These are phyloP conservation scores for Trematocara variabile DNA, from an alignment of 2,113 vertebrate species.

Conservation along the genomic window DNA sequence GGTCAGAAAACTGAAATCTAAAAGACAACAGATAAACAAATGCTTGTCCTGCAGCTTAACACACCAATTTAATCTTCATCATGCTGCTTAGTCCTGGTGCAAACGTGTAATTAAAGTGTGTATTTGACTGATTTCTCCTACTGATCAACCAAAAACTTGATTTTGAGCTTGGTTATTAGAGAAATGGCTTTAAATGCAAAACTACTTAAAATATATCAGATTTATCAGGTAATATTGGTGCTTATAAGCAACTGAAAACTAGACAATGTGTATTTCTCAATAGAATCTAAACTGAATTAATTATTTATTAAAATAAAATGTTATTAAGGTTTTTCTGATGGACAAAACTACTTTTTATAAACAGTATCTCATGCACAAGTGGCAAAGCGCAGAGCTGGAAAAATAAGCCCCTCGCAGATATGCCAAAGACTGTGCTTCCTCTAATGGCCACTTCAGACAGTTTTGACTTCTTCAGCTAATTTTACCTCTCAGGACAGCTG, in stretches of 20 bases:
- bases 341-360: not conserved
- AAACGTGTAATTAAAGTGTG: not conserved
- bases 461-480: not conserved
- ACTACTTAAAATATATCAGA: not conserved
- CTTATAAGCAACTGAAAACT: not conserved
- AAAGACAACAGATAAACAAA: conserved; percentile 5
- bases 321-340: not conserved
- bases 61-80: not conserved
- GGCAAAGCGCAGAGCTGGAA: not conserved
- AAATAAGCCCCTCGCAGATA: not conserved
- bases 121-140: not conserved
- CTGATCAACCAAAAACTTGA: not conserved
- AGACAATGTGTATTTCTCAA: not conserved
- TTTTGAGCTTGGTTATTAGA: not conserved
- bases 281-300: not conserved
- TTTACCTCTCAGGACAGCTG: not conserved
- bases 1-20: not conserved
- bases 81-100: not conserved
- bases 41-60: not conserved
- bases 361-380: not conserved
- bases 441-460: not conserved
- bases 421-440: not conserved
- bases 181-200: not conserved
- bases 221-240: not conserved
- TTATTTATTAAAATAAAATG: not conserved